Evolutionary conservation across 2,888 invertebrate genomes (phyloP).

Genomic region (Epinotia ramella): DNA sequence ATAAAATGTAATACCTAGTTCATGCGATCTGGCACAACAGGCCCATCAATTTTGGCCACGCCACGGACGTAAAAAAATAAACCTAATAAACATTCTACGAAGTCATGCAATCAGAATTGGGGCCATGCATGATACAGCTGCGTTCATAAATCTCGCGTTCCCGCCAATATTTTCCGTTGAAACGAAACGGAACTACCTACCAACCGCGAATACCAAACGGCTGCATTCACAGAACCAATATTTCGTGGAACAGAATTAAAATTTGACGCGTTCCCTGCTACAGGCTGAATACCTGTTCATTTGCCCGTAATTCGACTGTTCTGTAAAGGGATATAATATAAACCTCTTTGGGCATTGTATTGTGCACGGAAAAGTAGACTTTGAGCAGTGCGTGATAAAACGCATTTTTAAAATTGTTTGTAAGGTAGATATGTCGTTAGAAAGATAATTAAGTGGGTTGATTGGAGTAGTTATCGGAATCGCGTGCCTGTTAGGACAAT

Average conservation of each 20-base stretch:
- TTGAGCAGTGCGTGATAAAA: not conserved
- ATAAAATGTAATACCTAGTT: too few relatives aligned
- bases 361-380: not conserved
- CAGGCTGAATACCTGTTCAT: constrained; percentile 11
- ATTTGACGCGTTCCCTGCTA: too few relatives aligned
- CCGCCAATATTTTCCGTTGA: not conserved
- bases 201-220: constrained; percentile 10
- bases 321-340: too few relatives aligned
- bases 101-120: constrained; percentile 1
- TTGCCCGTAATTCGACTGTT: not conserved
- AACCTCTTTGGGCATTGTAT: not conserved
- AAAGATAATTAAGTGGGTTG: not conserved
- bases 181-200: not conserved
- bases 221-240: not conserved
- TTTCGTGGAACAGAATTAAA: constrained; percentile 8
- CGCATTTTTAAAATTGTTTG: not conserved
- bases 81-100: not conserved
- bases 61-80: not conserved
- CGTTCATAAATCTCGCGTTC: not conserved
- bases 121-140: not conserved
- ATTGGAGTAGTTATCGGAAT: constrained; percentile 4
- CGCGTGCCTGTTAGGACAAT: not conserved
- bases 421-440: not conserved
- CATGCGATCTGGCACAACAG: too few relatives aligned
- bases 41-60: not conserved